A percentile compares a stretch with the other conserved stretches of the same genome.
These are phyloP conservation scores for Tetheella fluctuosa DNA, from an alignment of 2,888 invertebrate species.

Conservation along the genomic window DNA sequence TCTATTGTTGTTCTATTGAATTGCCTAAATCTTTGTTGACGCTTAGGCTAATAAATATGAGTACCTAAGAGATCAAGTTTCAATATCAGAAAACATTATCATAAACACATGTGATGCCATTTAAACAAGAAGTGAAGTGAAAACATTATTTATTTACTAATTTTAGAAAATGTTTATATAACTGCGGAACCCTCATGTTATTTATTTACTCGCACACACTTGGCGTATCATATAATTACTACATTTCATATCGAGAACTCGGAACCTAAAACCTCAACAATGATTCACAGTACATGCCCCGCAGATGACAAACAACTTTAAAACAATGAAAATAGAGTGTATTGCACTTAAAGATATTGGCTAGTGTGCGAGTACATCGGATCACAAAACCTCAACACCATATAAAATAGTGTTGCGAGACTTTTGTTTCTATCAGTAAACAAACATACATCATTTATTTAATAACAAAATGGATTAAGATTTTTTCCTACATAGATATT, in stretches of 20 bases:
- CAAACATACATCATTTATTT: neutral
- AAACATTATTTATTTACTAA: no score
- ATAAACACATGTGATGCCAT: no score
- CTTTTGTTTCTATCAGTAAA: neutral
- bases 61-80: no score
- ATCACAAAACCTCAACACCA: slow-evolving; percentile 12
- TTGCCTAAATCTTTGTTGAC: no score
- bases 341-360: slow-evolving; percentile 19
- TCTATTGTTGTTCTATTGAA: neutral
- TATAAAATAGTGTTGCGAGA: no score
- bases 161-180: neutral
- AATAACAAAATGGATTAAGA: neutral
- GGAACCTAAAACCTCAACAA: slow-evolving; percentile 63
- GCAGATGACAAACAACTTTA: slow-evolving; percentile 38
- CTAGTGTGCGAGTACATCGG: slow-evolving; percentile 23
- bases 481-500: neutral
- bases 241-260: slow-evolving; percentile 32
- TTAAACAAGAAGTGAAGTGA: no score
- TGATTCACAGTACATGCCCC: slow-evolving; percentile 17
- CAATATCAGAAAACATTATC: no score
- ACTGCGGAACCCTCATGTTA: neutral
- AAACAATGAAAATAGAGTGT: slow-evolving; percentile 24
- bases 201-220: neutral
- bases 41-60: no score
- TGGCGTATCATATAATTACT: slow-evolving; percentile 9